Base-by-base conservation (phyloP, 2,113 vertebrate species). In the Sinocyclocheilus anophthalmus region DNA sequence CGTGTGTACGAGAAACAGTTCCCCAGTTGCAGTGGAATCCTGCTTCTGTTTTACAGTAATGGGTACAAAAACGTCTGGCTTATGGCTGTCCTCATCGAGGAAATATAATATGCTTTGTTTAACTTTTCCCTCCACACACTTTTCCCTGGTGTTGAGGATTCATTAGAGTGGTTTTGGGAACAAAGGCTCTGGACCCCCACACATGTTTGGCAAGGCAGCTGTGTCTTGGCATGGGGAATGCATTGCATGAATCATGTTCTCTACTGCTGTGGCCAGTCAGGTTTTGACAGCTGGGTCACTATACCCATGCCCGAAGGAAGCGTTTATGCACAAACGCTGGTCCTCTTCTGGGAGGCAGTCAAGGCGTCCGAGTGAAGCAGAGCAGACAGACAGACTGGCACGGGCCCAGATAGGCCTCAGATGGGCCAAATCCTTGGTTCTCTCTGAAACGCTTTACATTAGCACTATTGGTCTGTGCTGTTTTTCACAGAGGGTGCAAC, bases 41-140 rank as follows among this genome's bases (percentile, higher is more conserved):
- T n/a, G 87, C 88, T 89, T 88, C 88, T 88, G 87, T 88, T 84
- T 88, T 87, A 70, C 85, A 83, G 88, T 87, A 86, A 87, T 79
- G 87, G 81, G 76, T 87, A 86, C 14, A 83, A 67, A 87, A 84
- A 85, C 48, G 50, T 86, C 76, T 87, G 85, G 85, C 83, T 86
- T 85, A 85, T 87, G 59, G 88, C 83, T 87, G 77, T 67, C 82
- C 88, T 84, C 85, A 82, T 63, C 69, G 81, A 89, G 72, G 88
- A 89, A 90, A 90, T 83, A 73, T 88, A 86, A 87, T 89, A 87
- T 73, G 22, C 85, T 89, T 88, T 89, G 86, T 89, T 85, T 81
- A 84, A 85, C 89, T 89, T 89, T 85, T 83, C 84, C 84, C 83
- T 69, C 55, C 33, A 81, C 84, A 80, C 77, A 88, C 77, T 84